These are phyloP conservation scores for Sinotaia quadrata DNA, from an alignment of 2,888 invertebrate genomes.

Conservation along the genomic window DNA sequence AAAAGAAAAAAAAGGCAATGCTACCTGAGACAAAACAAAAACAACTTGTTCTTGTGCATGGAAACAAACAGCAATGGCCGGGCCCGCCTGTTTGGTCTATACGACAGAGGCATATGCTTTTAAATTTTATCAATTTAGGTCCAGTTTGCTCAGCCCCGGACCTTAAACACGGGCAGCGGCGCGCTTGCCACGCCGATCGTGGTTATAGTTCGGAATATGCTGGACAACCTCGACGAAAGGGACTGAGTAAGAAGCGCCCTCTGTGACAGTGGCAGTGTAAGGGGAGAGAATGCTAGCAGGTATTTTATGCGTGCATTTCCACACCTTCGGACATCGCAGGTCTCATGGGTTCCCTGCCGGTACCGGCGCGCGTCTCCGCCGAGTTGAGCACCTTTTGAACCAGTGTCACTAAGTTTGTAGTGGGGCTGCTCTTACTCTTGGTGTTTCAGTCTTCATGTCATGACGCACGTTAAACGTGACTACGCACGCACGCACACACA, in stretches of 20 bases:
- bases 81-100: constrained; percentile 9
- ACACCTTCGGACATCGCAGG: no score
- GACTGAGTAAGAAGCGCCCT: not conserved
- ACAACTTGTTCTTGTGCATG: not conserved
- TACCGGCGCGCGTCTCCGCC: no score
- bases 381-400: no score
- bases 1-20: not conserved
- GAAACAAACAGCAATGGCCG: constrained; percentile 8
- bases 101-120: constrained; percentile 2
- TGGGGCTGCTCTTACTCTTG: no score
- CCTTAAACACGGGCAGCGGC: constrained; percentile 1
- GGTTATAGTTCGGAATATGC: not conserved
- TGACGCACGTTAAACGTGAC: no score
- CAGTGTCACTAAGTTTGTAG: no score
- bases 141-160: not conserved
- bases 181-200: constrained; percentile 2
- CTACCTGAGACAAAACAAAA: not conserved
- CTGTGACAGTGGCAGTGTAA: no score
- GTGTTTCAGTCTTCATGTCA: no score
- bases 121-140: constrained; percentile 14
- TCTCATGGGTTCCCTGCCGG: no score
- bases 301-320: no score
- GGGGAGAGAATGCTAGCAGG: no score
- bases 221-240: not conserved
- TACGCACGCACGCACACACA: constrained; percentile 1